These are phyloP conservation scores for Subacronicta megacephala DNA, from an alignment of 2,888 invertebrate species.

Conservation along the genomic window DNA sequence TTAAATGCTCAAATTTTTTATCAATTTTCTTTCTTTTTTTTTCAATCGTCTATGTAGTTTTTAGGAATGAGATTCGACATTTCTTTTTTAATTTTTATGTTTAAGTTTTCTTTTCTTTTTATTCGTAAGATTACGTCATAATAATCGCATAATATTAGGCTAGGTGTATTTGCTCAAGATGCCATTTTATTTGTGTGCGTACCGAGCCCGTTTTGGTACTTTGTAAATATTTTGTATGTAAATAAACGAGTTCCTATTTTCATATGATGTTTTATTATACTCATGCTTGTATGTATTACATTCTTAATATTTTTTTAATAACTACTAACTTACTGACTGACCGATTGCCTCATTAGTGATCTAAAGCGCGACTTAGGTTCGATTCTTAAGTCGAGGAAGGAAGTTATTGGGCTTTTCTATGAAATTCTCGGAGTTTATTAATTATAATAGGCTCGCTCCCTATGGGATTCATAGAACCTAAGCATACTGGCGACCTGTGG, in stretches of 20 bases:
- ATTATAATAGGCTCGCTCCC: too few species aligned
- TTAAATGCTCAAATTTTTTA: slow-evolving; percentile 38
- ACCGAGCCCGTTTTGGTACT: slow-evolving; percentile 64
- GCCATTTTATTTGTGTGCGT: slow-evolving; percentile 76
- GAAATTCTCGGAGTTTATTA: too few species aligned
- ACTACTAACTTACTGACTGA: too few species aligned
- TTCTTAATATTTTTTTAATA: not conserved
- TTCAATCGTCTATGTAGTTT: slow-evolving; percentile 28
- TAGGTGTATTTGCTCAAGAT: slow-evolving; percentile 85
- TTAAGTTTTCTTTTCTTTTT: slow-evolving; percentile 43
- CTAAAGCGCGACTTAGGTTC: too few species aligned
- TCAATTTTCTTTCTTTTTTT: slow-evolving; percentile 39
- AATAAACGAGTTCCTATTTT: slow-evolving; percentile 89
- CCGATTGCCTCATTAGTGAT: too few species aligned
- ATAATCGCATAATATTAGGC: slow-evolving; percentile 64
- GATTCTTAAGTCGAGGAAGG: too few species aligned
- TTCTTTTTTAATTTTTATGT: slow-evolving; percentile 30
- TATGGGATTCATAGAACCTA: too few species aligned
- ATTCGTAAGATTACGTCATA: slow-evolving; percentile 42
- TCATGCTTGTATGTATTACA: slow-evolving; percentile 12
- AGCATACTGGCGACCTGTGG: too few species aligned
- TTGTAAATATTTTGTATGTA: slow-evolving; percentile 85
- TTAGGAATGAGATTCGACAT: slow-evolving; percentile 38
- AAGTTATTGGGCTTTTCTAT: too few species aligned
- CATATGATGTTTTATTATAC: slow-evolving; percentile 71